These are phyloP conservation scores for Ceriagrion tenellum DNA, from an alignment of 2,888 invertebrate species.

Conservation along the genomic window DNA sequence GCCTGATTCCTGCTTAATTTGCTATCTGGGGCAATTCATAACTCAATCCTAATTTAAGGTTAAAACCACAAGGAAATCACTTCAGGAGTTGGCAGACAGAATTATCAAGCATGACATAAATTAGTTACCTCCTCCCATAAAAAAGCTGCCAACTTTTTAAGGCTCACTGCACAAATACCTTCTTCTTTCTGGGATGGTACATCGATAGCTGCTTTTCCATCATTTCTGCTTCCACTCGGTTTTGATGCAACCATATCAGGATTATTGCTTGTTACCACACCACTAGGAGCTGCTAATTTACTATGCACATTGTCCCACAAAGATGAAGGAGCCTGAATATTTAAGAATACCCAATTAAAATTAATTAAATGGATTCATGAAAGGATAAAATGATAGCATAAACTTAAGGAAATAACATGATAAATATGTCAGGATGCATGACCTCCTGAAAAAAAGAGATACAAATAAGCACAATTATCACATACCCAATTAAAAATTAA, in stretches of 20 bases:
- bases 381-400: not conserved
- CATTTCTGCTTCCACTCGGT: not conserved
- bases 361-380: not conserved
- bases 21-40: too few relatives aligned
- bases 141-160: slow-evolving; percentile 57
- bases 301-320: slow-evolving; percentile 17
- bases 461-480: not conserved
- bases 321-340: slow-evolving; percentile 23
- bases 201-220: slow-evolving; percentile 4
- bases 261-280: not conserved
- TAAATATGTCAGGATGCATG: not conserved
- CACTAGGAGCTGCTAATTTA: not conserved
- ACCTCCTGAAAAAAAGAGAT: not conserved
- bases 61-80: not conserved
- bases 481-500: not conserved
- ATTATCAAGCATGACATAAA: not conserved
- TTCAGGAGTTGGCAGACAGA: not conserved
- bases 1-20: too few relatives aligned
- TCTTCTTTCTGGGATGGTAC: slow-evolving; percentile 40
- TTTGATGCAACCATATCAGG: slow-evolving; percentile 15
- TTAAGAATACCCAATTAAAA: not conserved
- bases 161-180: slow-evolving; percentile 49
- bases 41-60: too few relatives aligned
- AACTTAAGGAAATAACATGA: not conserved
- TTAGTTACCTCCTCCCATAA: slow-evolving; percentile 62